Conservation (phyloP, 2,113 vertebrate genomes). For the Sinocyclocheilus grahami region DNA sequence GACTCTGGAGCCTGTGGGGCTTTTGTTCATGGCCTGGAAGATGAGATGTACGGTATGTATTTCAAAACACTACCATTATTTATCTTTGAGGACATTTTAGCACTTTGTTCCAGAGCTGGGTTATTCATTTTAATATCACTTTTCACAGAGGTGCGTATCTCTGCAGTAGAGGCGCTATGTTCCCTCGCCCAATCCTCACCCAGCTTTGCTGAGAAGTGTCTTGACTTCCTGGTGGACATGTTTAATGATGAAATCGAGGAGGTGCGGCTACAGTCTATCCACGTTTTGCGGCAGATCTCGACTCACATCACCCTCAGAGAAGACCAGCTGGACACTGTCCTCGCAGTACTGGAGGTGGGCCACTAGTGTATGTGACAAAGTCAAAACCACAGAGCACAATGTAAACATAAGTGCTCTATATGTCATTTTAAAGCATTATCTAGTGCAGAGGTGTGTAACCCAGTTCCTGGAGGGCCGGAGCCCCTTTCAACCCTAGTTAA, state of each 20-base stretch:
- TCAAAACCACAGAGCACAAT: too few species aligned
- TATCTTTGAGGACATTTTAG: neutral
- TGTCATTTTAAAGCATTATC: too few species aligned
- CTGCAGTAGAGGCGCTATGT: constrained; percentile 92
- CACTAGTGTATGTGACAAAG: too few species aligned
- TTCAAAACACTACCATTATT: neutral
- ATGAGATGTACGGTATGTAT: constrained; percentile 94
- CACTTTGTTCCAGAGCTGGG: neutral
- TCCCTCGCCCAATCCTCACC: constrained; percentile 89
- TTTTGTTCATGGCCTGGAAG: constrained; percentile 96
- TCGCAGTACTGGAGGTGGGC: constrained; percentile 91
- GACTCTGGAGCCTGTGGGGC: constrained; percentile 96
- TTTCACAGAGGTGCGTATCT: constrained; percentile 88
- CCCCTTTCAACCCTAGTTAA: too few species aligned
- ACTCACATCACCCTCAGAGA: constrained; percentile 92
- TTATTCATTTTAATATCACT: neutral
- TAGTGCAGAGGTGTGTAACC: too few species aligned
- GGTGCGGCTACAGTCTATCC: constrained; percentile 94
- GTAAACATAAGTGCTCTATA: too few species aligned
- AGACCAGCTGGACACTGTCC: constrained; percentile 95
- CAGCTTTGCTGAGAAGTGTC: constrained; percentile 93
- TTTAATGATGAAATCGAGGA: constrained; percentile 99
- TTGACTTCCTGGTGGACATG: constrained; percentile 99
- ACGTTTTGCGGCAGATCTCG: constrained; percentile 93
- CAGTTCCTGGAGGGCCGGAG: too few species aligned